Base-by-base conservation (phyloP, 2,888 invertebrate genomes). In the Hylaea fasciaria region DNA sequence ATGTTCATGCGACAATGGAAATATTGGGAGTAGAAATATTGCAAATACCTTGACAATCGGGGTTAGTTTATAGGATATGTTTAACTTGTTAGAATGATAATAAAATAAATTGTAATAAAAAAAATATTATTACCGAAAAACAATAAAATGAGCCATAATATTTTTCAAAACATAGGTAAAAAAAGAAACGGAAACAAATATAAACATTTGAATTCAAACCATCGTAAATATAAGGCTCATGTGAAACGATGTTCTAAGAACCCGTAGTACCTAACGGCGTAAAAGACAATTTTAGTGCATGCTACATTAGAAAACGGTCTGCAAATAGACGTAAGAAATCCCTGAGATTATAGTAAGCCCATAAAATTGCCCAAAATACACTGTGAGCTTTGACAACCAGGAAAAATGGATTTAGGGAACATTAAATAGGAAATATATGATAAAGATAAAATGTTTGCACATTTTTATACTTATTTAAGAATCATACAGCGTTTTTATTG, bases 151-250 rank as follows among this genome's bases (percentile, higher is more conserved):
- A n/a, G n/a, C n/a, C n/a, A n/a, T n/a, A n/a, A n/a, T n/a, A n/a
- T n/a, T 22, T 22, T 22, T 22, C 22, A 5, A 22, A 22, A 22
- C 22, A 22, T 22, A 22, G 2, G 22, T 5, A 22, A 22, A 2
- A 22, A 22, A 22, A 3, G 22, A 3, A 3, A 3, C 5, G 5
- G 22, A 22, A 5, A 22, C 22, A 22, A 22, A n/a, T n/a, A n/a
- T n/a, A 22, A 22, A 22, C 22, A 22, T 22, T 22, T 22, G 5
- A 22, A 22, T 22, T 22, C 10, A 17, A 65, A 65, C 64, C 57
- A 70, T 76, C 80, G 79, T 82, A 83, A 84, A 83, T 81, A 77
- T 49, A 60, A 60, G 73, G 71, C 71, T 76, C 74, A 72, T 72
- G 71, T 69, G 68, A 69, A 67, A 69, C 70, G 59, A 70, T 63